Evolutionary conservation across 2,888 invertebrate genomes (phyloP).

Genomic region (Ophion ventricosus): DNA sequence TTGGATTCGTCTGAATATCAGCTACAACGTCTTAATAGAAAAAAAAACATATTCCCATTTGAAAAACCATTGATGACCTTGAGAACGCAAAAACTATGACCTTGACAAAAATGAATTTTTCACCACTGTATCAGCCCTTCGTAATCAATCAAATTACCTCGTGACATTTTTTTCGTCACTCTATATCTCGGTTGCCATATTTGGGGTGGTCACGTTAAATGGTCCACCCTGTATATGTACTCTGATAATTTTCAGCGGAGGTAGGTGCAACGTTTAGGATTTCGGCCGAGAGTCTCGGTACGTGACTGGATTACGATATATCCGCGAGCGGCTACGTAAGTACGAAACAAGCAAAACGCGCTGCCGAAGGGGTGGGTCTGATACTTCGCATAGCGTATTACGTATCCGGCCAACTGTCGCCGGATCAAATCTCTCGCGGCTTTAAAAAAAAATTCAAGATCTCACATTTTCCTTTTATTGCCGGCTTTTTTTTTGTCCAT

Average conservation of each 20-base stretch:
- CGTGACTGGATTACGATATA: conserved; percentile 82
- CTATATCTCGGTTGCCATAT: too few relatives aligned
- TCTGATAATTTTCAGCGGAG: conserved; percentile 72
- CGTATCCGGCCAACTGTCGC: conserved; percentile 82
- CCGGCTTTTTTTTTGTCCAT: conserved; percentile 82
- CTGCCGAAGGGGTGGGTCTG: conserved; percentile 58
- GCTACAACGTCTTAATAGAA: too few relatives aligned
- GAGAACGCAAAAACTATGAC: too few relatives aligned
- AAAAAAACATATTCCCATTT: too few relatives aligned
- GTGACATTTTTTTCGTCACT: too few relatives aligned
- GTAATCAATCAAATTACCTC: too few relatives aligned
- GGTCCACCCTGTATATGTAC: conserved; percentile 9
- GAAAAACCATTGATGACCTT: too few relatives aligned
- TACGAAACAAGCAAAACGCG: conserved; percentile 69
- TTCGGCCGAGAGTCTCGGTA: conserved; percentile 72
- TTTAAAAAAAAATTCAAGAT: conserved; percentile 79
- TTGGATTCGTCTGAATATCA: too few relatives aligned
- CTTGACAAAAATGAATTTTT: too few relatives aligned
- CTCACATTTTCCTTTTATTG: conserved; percentile 82
- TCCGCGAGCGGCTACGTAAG: conserved; percentile 57
- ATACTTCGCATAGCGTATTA: conserved; percentile 69
- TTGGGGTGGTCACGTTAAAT: too few relatives aligned
- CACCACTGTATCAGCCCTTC: too few relatives aligned
- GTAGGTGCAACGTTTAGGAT: conserved; percentile 71
- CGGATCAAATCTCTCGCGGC: conserved; percentile 65